Evolutionary conservation across 2,888 invertebrate genomes (phyloP).

Genomic region (Trisateles emortualis): DNA sequence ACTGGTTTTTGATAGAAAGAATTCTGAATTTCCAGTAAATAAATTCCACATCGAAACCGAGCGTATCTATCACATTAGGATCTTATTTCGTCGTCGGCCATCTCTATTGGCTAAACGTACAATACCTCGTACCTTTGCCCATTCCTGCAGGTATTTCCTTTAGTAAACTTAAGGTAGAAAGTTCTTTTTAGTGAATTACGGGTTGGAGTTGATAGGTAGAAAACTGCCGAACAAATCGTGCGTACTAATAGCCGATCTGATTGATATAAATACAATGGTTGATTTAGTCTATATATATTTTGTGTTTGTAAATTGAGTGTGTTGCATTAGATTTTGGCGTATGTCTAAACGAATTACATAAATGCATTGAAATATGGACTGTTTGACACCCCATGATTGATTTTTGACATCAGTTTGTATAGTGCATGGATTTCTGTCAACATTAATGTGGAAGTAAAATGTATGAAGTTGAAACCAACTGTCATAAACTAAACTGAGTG

Average conservation of each 20-base stretch:
- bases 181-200: constrained; percentile 9
- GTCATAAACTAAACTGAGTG: no score
- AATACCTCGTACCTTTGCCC: constrained; percentile 7
- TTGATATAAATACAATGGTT: constrained; percentile 2
- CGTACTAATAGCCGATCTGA: no score
- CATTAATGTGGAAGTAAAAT: no score
- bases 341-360: no score
- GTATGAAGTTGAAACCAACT: no score
- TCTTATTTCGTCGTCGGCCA: constrained; percentile 14
- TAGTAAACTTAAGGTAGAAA: constrained; percentile 8
- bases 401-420: no score
- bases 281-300: no score
- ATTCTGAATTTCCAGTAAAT: constrained; percentile 1
- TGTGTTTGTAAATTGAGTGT: no score
- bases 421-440: no score
- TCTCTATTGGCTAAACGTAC: constrained; percentile 9
- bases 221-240: constrained; percentile 7
- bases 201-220: constrained; percentile 5
- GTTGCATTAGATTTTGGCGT: no score
- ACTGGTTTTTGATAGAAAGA: not conserved
- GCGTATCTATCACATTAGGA: constrained; percentile 14
- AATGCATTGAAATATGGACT: no score
- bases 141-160: constrained; percentile 14
- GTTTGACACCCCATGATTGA: no score
- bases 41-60: not conserved